Percentiles rank a stretch among this genome's conserved stretches.
Evolutionary conservation across 53 echinoderm and acorn worm genomes (phyloP).

Genomic region (Holothuria scabra): DNA sequence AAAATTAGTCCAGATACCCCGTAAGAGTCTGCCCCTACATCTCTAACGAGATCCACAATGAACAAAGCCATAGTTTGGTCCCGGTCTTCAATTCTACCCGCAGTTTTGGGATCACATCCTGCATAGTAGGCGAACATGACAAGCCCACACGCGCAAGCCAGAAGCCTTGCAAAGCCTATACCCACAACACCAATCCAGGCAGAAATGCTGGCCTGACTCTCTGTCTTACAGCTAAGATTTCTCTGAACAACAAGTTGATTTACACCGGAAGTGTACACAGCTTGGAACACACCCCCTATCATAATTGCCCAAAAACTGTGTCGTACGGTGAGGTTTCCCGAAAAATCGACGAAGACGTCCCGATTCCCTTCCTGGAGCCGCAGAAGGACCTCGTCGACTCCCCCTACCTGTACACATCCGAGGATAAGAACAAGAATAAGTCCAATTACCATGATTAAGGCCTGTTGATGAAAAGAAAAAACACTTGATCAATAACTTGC

Average conservation of each 20-base stretch:
- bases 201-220: conserved; percentile 52
- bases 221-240: conserved; percentile 54
- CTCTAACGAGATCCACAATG: conserved; percentile 64
- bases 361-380: conserved; percentile 10
- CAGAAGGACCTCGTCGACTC: conserved; percentile 9
- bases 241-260: conserved; percentile 74
- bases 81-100: conserved; percentile 35
- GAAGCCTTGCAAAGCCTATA: background rate
- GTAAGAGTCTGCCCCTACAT: conserved; percentile 4
- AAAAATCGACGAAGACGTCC: conserved; percentile 35
- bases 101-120: conserved; percentile 45
- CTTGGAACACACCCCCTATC: conserved; percentile 67
- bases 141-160: conserved; percentile 46
- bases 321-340: conserved; percentile 59
- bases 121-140: conserved; percentile 61
- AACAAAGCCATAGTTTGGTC: conserved; percentile 67
- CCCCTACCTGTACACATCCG: conserved; percentile 31
- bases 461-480: conserved; percentile 19
- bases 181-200: conserved; percentile 45
- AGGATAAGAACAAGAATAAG: background rate
- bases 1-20: conserved; percentile 71
- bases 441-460: conserved; percentile 20
- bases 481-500: no score
- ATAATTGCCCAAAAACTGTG: conserved; percentile 69
- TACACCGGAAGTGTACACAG: conserved; percentile 50